Percentiles rank a stretch among this genome's conserved stretches.
These are phyloP conservation scores for Pangasius macronema DNA, from an alignment of 2,797 vertebrate species.

Conservation along the genomic window DNA sequence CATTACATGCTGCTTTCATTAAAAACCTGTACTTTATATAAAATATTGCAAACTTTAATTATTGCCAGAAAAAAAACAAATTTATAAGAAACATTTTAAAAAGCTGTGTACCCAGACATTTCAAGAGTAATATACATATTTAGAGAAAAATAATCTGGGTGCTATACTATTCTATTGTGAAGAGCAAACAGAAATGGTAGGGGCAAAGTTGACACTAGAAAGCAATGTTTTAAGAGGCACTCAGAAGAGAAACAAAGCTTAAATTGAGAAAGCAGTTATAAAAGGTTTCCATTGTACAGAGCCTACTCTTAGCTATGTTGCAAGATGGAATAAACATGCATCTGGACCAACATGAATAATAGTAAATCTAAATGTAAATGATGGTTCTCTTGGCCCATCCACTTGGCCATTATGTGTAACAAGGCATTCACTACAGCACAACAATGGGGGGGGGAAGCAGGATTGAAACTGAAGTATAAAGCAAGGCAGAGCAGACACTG, in stretches of 20 bases:
- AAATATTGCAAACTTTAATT: background rate
- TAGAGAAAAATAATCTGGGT: background rate
- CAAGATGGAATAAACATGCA: background rate
- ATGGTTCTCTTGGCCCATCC: background rate
- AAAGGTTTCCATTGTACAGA: background rate
- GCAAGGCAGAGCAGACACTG: conserved; percentile 24
- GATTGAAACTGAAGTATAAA: conserved; percentile 50
- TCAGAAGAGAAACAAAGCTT: background rate
- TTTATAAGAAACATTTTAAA: background rate
- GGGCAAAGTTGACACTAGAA: background rate
- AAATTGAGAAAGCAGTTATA: background rate
- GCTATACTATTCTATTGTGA: background rate
- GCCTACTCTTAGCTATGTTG: background rate
- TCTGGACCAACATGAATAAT: conserved; percentile 19
- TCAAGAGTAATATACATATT: background rate
- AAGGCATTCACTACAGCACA: background rate
- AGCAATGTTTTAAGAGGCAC: background rate
- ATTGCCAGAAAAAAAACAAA: background rate
- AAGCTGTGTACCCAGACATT: background rate
- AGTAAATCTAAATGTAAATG: conserved; percentile 32
- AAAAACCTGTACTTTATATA: background rate
- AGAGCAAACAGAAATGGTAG: background rate
- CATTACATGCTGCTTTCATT: background rate
- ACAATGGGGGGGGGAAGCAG: background rate
- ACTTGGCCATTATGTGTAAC: conserved; percentile 20